Evolutionary conservation across 2,888 invertebrate genomes (phyloP).

Genomic region (Megalurothrips usitatus): DNA sequence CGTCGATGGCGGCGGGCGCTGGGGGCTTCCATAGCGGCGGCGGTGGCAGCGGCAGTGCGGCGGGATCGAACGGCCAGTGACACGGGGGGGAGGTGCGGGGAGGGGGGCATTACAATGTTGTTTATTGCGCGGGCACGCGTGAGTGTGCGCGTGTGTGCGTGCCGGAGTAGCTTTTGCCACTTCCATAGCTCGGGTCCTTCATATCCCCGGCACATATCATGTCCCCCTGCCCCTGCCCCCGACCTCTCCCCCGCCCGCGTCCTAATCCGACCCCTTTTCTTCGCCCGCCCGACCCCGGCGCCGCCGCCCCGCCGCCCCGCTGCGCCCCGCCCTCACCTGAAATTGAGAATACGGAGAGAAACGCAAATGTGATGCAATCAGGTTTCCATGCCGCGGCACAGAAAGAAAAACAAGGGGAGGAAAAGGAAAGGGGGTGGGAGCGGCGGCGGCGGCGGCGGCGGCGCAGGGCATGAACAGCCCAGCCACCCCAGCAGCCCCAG

Average conservation of each 20-base stretch:
- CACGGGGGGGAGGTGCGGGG: neutral
- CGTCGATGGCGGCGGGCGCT: neutral
- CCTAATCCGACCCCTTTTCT: neutral
- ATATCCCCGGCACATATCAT: no score
- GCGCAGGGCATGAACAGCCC: neutral
- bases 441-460: neutral
- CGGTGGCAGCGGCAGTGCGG: no score
- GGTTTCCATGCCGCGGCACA: neutral
- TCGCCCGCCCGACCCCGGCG: neutral
- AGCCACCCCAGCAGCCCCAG: no score
- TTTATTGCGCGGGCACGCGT: neutral
- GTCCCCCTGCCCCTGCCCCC: neutral
- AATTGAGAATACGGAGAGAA: constrained; percentile 2
- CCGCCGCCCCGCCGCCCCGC: neutral
- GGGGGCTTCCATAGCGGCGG: neutral
- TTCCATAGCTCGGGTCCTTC: no score
- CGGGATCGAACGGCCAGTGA: neutral
- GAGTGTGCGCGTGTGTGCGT: neutral
- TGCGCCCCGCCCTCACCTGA: neutral
- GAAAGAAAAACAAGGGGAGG: neutral
- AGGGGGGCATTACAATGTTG: neutral
- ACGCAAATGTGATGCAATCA: constrained; percentile 20
- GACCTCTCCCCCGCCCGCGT: neutral
- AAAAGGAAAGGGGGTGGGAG: neutral
- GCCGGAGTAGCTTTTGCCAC: no score